Evolutionary conservation across 2,113 vertebrate species (phyloP), one percentile per base, ranked within the genome.

Genomic region (Atlantisia rogersi): DNA sequence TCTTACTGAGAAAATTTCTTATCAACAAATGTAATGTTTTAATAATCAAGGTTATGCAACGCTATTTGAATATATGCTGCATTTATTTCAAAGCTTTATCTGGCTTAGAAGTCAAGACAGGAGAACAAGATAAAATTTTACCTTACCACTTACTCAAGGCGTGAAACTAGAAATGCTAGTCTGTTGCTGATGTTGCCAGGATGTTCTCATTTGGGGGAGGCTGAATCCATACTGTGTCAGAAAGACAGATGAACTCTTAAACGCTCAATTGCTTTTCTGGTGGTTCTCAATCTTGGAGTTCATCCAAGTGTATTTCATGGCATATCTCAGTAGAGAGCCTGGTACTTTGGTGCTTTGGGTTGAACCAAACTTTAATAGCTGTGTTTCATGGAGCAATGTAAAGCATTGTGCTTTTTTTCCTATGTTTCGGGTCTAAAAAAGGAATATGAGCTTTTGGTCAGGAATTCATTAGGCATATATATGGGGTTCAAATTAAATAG

Each of bases 211-310:
- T 25, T 93, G 16, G 4, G 9, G 25, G 39, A 64, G 20, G 28
- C 40, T 81, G 76, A 86, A 87, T 93, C 79, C 21, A 71, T 86
- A 44, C 42, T 17, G 4, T 90, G 87, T 94, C 87, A 96, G 50
- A 82, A 93, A 88, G 90, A 94, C 53, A 91, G 82, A 95, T 91
- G 60, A 86, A 70, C 82, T 90, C 46, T 79, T 95, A 89, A 82
- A 87, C 26, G 56, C 48, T 88, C 48, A 58, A 32, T 91, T 91
- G 62, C 37, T 91, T 90, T 91, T 93, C 70, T 91, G 59, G 58
- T 85, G 46, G 3, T 31, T 91, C 46, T 62, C 53, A 39, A 0
- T 87, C 44, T 65, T 93, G 79, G 85, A 63, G 15, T 26, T 86
- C 32, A 55, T 80, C 71, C 82, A 91, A 62, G 52, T 42, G 42